A percentile compares a stretch with the other conserved stretches of the same genome.
Conservation (phyloP, 2,113 vertebrate genomes). For the Centropus unirufus region DNA sequence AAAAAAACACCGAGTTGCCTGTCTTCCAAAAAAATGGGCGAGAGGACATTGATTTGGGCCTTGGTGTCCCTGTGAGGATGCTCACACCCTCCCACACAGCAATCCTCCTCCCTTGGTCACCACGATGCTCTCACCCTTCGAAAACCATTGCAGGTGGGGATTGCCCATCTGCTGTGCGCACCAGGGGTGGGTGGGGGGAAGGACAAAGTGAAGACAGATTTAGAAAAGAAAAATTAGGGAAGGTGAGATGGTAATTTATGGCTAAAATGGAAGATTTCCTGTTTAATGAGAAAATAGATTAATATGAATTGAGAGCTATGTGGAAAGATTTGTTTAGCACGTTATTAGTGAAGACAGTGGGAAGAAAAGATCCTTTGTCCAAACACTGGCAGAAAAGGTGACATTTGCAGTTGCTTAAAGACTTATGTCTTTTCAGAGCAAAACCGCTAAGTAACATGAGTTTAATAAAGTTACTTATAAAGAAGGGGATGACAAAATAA, state of each 20-base stretch:
- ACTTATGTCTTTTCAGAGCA: conserved; percentile 28
- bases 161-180: not conserved
- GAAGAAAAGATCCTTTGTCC: conserved; percentile 57
- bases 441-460: not conserved
- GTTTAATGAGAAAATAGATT: conserved; percentile 40
- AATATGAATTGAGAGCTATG: conserved; percentile 34
- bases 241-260: conserved; percentile 6
- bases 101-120: not conserved
- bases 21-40: not conserved
- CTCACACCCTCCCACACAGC: not conserved
- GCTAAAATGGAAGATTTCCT: conserved; percentile 45
- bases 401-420: conserved; percentile 68
- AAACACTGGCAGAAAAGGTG: conserved; percentile 43
- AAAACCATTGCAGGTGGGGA: not conserved
- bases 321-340: conserved; percentile 55
- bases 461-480: conserved; percentile 19
- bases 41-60: not conserved
- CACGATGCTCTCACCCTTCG: rapidly evolving
- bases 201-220: not conserved
- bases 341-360: conserved; percentile 46
- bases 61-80: rapidly evolving
- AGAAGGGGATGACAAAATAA: conserved; percentile 7
- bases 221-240: conserved; percentile 4
- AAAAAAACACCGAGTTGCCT: not conserved
- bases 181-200: not conserved